Percentiles rank a stretch among this genome's conserved stretches.
Evolutionary conservation across 1,140 invertebrate species (phyloP).

Genomic region (Telenomus remus): DNA sequence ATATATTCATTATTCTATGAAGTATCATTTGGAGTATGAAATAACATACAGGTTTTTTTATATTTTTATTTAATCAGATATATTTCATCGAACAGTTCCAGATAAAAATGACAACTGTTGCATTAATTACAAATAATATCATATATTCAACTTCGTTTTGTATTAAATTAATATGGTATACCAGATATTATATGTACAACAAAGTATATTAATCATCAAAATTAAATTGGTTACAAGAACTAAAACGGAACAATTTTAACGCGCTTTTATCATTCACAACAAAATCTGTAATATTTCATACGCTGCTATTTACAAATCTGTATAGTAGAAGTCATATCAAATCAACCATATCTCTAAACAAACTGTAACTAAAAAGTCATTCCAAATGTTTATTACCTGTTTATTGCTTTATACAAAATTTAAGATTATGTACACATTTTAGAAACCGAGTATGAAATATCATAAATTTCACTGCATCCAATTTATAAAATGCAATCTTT

Average conservation of each 20-base stretch:
- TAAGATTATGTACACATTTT: conserved; percentile 15
- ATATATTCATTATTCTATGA: too few species aligned
- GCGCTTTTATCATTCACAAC: conserved; percentile 28
- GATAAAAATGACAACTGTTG: too few species aligned
- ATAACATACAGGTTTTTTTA: too few species aligned
- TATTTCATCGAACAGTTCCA: too few species aligned
- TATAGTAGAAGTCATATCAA: conserved; percentile 17
- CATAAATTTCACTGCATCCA: conserved; percentile 36
- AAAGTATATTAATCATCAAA: conserved; percentile 13
- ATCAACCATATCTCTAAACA: conserved; percentile 4
- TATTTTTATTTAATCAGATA: too few species aligned
- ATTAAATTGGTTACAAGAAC: conserved; percentile 28
- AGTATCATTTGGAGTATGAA: too few species aligned
- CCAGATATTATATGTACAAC: conserved; percentile 29
- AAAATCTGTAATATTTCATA: conserved; percentile 47
- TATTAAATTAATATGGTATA: conserved; percentile 30
- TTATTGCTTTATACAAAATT: conserved; percentile 10
- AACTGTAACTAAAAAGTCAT: not conserved
- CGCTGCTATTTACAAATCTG: conserved; percentile 28
- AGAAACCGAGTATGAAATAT: conserved; percentile 43
- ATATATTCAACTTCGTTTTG: too few species aligned
- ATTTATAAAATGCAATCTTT: conserved; percentile 49
- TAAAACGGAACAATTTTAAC: conserved; percentile 28
- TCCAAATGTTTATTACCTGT: conserved; percentile 5
- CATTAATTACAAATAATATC: too few species aligned